Evolutionary conservation across 1,140 invertebrate species (phyloP), one percentile per base, ranked within the genome.

Genomic region (Macrobrachium nipponense): DNA sequence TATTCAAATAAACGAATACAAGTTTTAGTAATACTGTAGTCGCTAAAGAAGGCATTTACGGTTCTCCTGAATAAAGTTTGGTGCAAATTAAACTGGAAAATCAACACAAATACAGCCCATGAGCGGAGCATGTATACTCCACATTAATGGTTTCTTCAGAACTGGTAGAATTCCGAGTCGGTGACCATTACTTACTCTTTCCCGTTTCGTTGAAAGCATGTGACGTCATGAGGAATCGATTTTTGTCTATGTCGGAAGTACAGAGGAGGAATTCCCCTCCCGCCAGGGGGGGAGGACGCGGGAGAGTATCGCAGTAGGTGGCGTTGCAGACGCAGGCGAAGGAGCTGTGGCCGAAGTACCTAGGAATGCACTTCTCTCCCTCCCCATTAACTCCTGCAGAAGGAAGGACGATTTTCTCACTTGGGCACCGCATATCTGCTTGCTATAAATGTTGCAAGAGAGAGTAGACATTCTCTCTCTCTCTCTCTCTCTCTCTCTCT

Each of bases 251-350:
- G n/a, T 73, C 77, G 2, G 76, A 80, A 58, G 77, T 73, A 64
- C 70, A 86, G 23, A 86, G 58, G 11, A 86, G 59, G 66, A 61
- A 80, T 27, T 62, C 11, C 4, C 83, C 83, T 18, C 62, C 84
- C 12, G 82, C 62, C 17, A 76, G 84, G n/a, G 27, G 14, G 0
- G 20, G 14, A 4, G 84, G 84, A 3, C 64, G 14, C 23, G 68
- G 66, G 15, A 86, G 27, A 11, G 76, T 79, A 64, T 86, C 84
- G 77, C 84, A 86, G 84, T 86, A 86, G 43, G 77, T 64, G 66
- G 84, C 64, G 68, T 86, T 86, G 77, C 84, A 86, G 77, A 86
- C 84, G 44, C 84, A 86, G 66, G 78, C 84, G 36, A 80, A 80
- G 36, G 84, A 86, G 10, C 58, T 64, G 76, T 62, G 23, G 36